Conservation (phyloP, 1,140 invertebrate species). For the Panulirus ornatus region DNA sequence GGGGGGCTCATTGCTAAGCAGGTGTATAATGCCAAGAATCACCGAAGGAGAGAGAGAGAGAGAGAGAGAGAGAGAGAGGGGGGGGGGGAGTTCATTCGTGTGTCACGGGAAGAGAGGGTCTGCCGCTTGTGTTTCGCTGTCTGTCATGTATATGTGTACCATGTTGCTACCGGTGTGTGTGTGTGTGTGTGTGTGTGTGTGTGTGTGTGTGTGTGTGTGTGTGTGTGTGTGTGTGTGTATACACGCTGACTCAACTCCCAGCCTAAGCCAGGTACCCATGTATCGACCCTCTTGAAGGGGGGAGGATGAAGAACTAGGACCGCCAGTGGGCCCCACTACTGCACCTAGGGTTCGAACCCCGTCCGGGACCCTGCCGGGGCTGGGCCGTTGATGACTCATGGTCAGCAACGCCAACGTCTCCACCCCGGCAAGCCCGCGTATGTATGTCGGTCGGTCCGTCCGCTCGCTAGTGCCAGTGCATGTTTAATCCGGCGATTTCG, state of each 20-base stretch:
- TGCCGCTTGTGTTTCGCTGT: neutral
- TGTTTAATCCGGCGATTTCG: too few relatives aligned
- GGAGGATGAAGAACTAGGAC: neutral
- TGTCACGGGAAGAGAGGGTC: neutral
- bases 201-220: conserved; percentile 7
- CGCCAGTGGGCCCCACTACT: neutral
- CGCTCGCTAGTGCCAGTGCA: too few relatives aligned
- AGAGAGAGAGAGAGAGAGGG: too few relatives aligned
- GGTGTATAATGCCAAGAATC: neutral
- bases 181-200: conserved; percentile 7
- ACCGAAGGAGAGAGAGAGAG: neutral
- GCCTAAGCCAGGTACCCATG: too few relatives aligned
- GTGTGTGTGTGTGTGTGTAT: neutral
- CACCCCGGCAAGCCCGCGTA: too few relatives aligned
- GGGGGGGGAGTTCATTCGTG: too few relatives aligned
- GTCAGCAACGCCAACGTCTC: neutral
- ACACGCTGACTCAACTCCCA: too few relatives aligned
- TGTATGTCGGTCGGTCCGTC: too few relatives aligned
- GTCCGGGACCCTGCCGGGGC: neutral
- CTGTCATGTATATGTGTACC: neutral
- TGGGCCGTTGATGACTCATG: neutral
- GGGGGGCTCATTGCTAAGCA: neutral
- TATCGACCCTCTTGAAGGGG: neutral
- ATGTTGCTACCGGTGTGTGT: neutral
- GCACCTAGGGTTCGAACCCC: neutral